Percentiles rank a stretch among this genome's conserved stretches.
Evolutionary conservation across 1,140 invertebrate species (phyloP).

Genomic region (Intoshia linei): DNA sequence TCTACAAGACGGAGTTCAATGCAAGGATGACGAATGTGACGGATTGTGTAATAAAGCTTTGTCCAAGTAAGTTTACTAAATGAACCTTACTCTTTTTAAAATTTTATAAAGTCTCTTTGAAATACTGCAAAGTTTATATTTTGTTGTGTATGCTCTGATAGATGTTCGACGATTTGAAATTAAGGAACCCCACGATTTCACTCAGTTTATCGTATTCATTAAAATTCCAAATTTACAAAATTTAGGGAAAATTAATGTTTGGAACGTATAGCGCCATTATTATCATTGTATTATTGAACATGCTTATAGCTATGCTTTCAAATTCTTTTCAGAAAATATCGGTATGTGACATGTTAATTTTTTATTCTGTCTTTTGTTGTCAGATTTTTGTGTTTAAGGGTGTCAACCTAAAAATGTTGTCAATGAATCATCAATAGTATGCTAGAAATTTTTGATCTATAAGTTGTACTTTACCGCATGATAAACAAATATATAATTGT

Average conservation of each 20-base stretch:
- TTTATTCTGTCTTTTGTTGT: too few species aligned
- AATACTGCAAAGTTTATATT: conserved; percentile 73
- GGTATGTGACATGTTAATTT: too few species aligned
- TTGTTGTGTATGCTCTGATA: conserved; percentile 73
- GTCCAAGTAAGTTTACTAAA: background rate
- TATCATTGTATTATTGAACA: conserved; percentile 70
- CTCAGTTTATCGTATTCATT: conserved; percentile 20
- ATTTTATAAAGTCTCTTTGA: conserved; percentile 45
- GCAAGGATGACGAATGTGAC: background rate
- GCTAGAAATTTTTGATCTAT: too few species aligned
- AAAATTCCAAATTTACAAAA: conserved; percentile 15
- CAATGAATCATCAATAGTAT: too few species aligned
- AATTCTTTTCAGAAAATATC: conserved; percentile 89
- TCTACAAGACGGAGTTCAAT: conserved; percentile 3
- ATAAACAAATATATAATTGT: background rate
- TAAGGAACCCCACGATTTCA: conserved; percentile 33
- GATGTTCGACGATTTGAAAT: conserved; percentile 75
- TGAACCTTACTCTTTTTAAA: background rate
- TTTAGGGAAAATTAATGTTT: conserved; percentile 43
- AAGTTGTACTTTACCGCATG: too few species aligned
- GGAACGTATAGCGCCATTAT: conserved; percentile 43
- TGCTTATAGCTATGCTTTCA: conserved; percentile 97
- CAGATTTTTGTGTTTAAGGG: too few species aligned
- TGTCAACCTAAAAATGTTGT: too few species aligned
- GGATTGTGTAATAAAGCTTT: background rate